Percentiles rank a stretch among this genome's conserved stretches.
Conservation (phyloP, 64 coral and sea anemone species). For the Stichodactyla mertensii region DNA sequence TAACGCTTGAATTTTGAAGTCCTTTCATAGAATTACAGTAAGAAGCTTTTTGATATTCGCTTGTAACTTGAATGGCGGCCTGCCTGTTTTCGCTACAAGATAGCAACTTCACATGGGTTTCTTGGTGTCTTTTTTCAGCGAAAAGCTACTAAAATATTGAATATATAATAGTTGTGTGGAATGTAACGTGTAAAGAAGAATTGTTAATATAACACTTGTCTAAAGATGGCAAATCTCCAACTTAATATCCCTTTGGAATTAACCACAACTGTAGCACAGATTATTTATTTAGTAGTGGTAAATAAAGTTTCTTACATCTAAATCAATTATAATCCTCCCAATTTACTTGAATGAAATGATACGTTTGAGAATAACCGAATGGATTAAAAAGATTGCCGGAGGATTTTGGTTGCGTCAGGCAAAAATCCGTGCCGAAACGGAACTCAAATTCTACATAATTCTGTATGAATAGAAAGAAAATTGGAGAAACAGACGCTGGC, state of each 20-base stretch:
- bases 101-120: not conserved
- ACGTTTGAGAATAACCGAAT: not conserved
- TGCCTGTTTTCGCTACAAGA: not conserved
- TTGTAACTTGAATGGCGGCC: not conserved
- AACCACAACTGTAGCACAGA: not conserved
- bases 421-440: not conserved
- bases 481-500: not conserved
- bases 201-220: not conserved
- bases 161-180: not conserved
- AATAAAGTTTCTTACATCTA: not conserved
- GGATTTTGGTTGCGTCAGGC: not conserved
- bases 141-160: not conserved
- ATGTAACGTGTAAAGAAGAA: not conserved
- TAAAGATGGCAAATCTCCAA: slow-evolving; percentile 3
- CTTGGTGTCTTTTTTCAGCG: not conserved
- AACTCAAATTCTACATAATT: too few species aligned
- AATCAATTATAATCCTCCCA: not conserved
- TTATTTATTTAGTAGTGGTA: slow-evolving; percentile 1
- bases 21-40: not conserved
- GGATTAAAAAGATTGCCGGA: not conserved
- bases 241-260: not conserved
- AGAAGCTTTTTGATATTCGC: not conserved
- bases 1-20: not conserved
- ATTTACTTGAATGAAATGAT: not conserved
- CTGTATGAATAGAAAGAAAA: not conserved